phyloP scores from a whole-genome alignment of 2,797 vertebrate species.

The Lycodopsis pacificus region DNA sequence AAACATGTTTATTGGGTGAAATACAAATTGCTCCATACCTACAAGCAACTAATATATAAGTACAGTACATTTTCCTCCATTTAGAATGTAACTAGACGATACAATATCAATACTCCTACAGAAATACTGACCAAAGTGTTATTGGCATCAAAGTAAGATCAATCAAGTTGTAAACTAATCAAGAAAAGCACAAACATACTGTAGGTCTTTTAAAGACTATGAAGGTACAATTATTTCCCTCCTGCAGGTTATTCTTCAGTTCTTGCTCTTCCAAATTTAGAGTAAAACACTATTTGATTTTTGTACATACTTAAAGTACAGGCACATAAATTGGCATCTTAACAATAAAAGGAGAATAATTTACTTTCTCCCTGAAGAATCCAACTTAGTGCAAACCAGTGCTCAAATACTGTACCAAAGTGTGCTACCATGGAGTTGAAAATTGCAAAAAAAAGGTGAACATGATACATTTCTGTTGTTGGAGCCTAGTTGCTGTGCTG shows the following conservation, averaged over 20 bases:
- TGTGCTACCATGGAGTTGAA: background rate
- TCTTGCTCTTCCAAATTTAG: background rate
- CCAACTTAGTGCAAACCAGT: conserved; percentile 25
- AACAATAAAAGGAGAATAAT: background rate
- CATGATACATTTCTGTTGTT: background rate
- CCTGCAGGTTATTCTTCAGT: background rate
- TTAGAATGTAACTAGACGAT: conserved; percentile 1
- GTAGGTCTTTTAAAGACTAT: conserved; percentile 1
- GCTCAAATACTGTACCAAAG: conserved; percentile 1
- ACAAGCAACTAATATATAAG: conserved; percentile 8
- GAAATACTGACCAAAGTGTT: background rate
- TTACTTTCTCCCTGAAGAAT: background rate
- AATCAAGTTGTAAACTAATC: conserved; percentile 6
- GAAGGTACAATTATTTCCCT: background rate
- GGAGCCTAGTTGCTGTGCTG: background rate
- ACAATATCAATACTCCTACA: background rate
- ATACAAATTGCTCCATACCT: background rate
- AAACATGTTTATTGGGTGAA: conserved; percentile 47
- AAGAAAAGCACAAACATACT: conserved; percentile 8
- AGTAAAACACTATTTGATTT: background rate
- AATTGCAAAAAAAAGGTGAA: background rate
- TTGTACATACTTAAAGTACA: background rate
- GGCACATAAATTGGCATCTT: background rate
- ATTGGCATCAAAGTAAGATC: background rate
- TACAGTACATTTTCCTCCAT: conserved; percentile 12